These are phyloP conservation scores for Chlamydotis undulata DNA, from an alignment of 2,113 vertebrate species.

Conservation along the genomic window DNA sequence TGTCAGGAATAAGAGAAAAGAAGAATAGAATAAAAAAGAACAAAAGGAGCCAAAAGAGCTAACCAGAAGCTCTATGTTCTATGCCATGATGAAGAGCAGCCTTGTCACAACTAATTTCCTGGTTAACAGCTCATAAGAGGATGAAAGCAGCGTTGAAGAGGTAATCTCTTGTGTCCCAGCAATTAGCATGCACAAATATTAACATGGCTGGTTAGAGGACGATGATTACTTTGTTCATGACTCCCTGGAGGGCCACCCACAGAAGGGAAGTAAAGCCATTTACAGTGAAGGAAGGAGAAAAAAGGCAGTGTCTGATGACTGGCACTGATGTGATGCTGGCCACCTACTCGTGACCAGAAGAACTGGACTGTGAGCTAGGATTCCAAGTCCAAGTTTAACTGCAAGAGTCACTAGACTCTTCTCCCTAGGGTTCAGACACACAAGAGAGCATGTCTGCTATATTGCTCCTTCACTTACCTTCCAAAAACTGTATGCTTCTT, in stretches of 20 bases:
- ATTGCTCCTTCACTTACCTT: conserved; percentile 76
- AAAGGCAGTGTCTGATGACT: neutral
- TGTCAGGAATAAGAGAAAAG: neutral
- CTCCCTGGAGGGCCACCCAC: neutral
- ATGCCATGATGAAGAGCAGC: neutral
- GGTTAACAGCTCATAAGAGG: neutral
- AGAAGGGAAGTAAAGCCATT: neutral
- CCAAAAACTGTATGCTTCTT: conserved; percentile 96
- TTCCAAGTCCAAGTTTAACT: neutral
- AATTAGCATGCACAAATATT: conserved; percentile 36
- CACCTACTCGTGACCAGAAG: neutral
- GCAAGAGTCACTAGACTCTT: neutral
- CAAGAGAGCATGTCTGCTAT: neutral
- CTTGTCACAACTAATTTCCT: neutral
- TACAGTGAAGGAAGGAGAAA: neutral
- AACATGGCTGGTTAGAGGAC: neutral
- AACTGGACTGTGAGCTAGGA: neutral
- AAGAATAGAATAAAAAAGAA: neutral
- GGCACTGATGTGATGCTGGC: neutral
- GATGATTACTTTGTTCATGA: neutral
- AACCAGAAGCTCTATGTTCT: neutral
- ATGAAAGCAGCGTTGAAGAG: conserved; percentile 1
- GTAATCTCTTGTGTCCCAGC: neutral
- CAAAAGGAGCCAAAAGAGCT: neutral
- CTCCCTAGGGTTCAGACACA: neutral